Evolutionary conservation across 2,113 vertebrate species (phyloP).

Genomic region (Turdus rufiventris): DNA sequence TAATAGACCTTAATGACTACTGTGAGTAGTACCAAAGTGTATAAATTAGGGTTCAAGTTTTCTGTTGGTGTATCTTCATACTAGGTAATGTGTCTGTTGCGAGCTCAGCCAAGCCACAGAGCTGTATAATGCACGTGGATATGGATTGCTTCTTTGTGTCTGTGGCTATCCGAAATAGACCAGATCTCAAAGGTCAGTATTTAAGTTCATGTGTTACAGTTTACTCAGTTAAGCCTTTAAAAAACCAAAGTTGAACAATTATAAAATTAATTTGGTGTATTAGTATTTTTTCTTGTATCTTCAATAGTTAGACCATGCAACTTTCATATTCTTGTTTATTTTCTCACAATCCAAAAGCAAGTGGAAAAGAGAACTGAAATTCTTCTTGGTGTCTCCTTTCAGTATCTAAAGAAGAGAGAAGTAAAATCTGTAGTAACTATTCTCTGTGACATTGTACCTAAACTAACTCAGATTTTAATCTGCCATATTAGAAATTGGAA

Average conservation of each 20-base stretch:
- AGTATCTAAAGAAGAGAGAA: background rate
- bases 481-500: background rate
- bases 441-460: background rate
- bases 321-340: background rate
- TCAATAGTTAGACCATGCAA: background rate
- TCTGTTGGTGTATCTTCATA: constrained; percentile 69
- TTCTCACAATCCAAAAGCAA: background rate
- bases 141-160: constrained; percentile 99
- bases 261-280: background rate
- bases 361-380: background rate
- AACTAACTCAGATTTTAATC: background rate
- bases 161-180: constrained; percentile 90
- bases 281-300: background rate
- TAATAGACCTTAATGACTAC: background rate
- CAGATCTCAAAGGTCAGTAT: constrained; percentile 91
- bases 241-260: background rate
- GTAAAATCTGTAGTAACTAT: background rate
- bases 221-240: background rate
- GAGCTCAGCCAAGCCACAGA: constrained; percentile 75
- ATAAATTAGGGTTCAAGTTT: constrained; percentile 61
- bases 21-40: background rate
- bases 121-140: constrained; percentile 95
- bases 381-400: background rate
- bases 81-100: constrained; percentile 72
- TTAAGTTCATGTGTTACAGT: background rate